phyloP scores from a whole-genome alignment of 1,140 invertebrate species.

The Pomacea maculata region DNA sequence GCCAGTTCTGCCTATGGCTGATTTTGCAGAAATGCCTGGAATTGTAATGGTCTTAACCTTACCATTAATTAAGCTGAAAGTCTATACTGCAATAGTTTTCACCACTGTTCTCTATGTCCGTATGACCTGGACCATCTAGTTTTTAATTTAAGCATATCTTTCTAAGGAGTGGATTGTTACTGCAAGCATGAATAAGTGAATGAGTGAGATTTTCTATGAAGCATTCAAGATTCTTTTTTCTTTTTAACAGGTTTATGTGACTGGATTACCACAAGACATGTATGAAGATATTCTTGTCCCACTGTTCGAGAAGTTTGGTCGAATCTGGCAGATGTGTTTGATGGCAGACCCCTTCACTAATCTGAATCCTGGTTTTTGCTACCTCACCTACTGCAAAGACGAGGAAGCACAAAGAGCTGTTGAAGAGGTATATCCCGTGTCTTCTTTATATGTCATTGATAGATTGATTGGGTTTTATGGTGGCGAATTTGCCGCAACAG shows the following conservation, averaged over 20 bases:
- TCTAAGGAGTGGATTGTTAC: background rate
- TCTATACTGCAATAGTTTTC: background rate
- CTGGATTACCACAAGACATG: slow-evolving; percentile 98
- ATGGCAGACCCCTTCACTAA: slow-evolving; percentile 97
- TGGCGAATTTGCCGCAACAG: too few relatives aligned
- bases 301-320: slow-evolving; percentile 95
- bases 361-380: slow-evolving; percentile 97
- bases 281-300: slow-evolving; percentile 99
- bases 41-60: too few relatives aligned
- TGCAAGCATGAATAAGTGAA: background rate
- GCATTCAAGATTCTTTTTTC: background rate
- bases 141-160: background rate
- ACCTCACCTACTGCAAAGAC: slow-evolving; percentile 95
- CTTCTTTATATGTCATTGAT: background rate
- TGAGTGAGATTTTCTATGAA: background rate
- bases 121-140: background rate
- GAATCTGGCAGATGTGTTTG: slow-evolving; percentile 95
- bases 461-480: too few relatives aligned
- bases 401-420: slow-evolving; percentile 93
- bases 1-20: too few relatives aligned
- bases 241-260: slow-evolving; percentile 86
- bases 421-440: slow-evolving; percentile 80
- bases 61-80: background rate
- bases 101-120: background rate
- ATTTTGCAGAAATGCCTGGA: too few relatives aligned